Conservation (phyloP, 2,797 vertebrate genomes). For the Gymnopithys bicolor region DNA sequence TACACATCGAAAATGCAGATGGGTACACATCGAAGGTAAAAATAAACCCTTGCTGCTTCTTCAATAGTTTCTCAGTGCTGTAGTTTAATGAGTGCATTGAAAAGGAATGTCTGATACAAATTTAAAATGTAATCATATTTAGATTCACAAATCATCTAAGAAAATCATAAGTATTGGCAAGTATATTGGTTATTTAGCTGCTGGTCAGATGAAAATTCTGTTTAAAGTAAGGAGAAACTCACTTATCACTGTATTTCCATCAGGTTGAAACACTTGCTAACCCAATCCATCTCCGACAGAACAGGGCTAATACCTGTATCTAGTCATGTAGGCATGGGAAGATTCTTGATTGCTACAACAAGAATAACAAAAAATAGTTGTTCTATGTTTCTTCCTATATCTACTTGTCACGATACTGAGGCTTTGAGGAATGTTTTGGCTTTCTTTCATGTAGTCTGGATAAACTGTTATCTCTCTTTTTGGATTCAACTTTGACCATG, state of each 20-base stretch:
- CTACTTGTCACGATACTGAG: conserved; percentile 83
- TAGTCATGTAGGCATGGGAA: conserved; percentile 83
- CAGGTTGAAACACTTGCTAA: conserved; percentile 80
- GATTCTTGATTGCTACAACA: conserved; percentile 58
- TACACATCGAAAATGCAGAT: not conserved
- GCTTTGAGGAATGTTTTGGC: conserved; percentile 83
- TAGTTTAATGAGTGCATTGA: not conserved
- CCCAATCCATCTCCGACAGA: conserved; percentile 82
- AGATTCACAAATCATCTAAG: conserved; percentile 16
- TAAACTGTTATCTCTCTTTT: conserved; percentile 70
- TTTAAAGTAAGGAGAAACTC: conserved; percentile 79
- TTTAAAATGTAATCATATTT: conserved; percentile 41
- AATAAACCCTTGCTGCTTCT: not conserved
- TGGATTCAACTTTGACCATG: conserved; percentile 74
- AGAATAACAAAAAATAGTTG: not conserved
- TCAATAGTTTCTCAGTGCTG: not conserved
- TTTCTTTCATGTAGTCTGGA: conserved; percentile 77
- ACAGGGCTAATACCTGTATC: conserved; percentile 82
- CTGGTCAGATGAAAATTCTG: conserved; percentile 77
- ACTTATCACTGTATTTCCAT: conserved; percentile 87
- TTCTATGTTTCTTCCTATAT: conserved; percentile 80
- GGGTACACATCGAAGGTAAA: not conserved
- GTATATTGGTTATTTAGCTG: conserved; percentile 76
- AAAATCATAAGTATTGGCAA: conserved; percentile 55
- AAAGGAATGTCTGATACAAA: not conserved